Evolutionary conservation across 2,797 vertebrate species (phyloP).

Genomic region (Meda fulgida): DNA sequence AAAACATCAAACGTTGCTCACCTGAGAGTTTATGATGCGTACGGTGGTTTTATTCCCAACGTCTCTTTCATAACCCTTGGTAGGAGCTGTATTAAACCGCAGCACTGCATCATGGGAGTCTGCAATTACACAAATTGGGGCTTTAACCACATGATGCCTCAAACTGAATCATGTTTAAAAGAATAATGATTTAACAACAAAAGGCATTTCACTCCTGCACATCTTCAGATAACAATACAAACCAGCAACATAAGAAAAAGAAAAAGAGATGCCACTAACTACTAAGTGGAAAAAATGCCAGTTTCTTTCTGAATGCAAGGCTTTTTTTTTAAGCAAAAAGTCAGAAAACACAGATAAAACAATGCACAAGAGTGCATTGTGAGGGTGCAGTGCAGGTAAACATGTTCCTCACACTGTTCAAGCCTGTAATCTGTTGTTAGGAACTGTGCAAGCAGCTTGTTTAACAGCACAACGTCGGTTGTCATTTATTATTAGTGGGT

Average conservation of each 20-base stretch:
- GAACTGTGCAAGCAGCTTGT: constrained; percentile 5
- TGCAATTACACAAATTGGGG: constrained; percentile 66
- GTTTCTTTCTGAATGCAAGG: neutral
- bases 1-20: constrained; percentile 68
- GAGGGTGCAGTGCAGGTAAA: neutral
- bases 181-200: neutral
- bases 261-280: no score
- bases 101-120: constrained; percentile 95
- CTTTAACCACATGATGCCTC: neutral
- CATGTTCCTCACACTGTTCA: neutral
- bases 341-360: neutral
- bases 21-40: constrained; percentile 98
- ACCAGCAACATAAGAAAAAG: no score
- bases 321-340: neutral
- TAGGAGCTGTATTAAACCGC: constrained; percentile 96
- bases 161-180: neutral
- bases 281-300: neutral
- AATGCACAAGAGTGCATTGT: neutral
- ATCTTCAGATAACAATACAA: neutral
- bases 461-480: constrained; percentile 19
- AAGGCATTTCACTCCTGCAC: neutral
- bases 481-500: neutral
- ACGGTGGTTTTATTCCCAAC: constrained; percentile 97
- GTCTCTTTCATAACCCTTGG: constrained; percentile 90
- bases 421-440: neutral